phyloP scores from a whole-genome alignment of 2,888 invertebrate species.

The Abscondita cerata region DNA sequence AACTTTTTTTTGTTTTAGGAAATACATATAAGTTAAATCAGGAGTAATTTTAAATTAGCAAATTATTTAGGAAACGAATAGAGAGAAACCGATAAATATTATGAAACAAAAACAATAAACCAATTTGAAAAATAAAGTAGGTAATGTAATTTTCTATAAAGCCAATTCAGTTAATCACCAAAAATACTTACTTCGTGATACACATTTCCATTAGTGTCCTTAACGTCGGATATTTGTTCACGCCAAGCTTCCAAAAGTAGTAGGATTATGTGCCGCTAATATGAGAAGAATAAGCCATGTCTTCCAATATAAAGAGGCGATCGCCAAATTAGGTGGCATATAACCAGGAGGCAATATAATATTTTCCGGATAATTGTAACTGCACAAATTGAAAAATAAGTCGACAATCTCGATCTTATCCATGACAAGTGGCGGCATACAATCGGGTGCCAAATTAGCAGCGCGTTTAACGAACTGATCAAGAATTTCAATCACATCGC shows the following conservation, averaged over 20 bases:
- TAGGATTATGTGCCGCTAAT: constrained; percentile 91
- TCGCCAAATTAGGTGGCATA: constrained; percentile 85
- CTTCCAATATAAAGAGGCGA: constrained; percentile 94
- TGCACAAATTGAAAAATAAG: constrained; percentile 87
- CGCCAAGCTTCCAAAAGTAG: constrained; percentile 82
- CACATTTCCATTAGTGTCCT: constrained; percentile 94
- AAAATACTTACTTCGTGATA: constrained; percentile 81
- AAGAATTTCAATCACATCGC: constrained; percentile 85
- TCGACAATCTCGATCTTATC: constrained; percentile 88
- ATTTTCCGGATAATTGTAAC: constrained; percentile 91
- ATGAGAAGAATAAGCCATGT: constrained; percentile 88
- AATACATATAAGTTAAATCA: too few relatives aligned
- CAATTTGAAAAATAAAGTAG: too few relatives aligned
- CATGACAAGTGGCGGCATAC: constrained; percentile 74
- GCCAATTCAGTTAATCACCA: too few relatives aligned
- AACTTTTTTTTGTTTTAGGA: too few relatives aligned
- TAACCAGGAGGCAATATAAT: constrained; percentile 85
- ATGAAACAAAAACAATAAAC: too few relatives aligned
- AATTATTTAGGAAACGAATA: too few relatives aligned
- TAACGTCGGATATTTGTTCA: constrained; percentile 91
- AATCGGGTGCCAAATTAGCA: constrained; percentile 76
- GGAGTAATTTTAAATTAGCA: too few relatives aligned
- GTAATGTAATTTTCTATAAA: too few relatives aligned
- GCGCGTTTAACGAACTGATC: constrained; percentile 87
- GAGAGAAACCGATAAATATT: too few relatives aligned